These are phyloP conservation scores for Tonatia bakeri DNA, from an alignment of 2,113 vertebrate species.

Conservation along the genomic window DNA sequence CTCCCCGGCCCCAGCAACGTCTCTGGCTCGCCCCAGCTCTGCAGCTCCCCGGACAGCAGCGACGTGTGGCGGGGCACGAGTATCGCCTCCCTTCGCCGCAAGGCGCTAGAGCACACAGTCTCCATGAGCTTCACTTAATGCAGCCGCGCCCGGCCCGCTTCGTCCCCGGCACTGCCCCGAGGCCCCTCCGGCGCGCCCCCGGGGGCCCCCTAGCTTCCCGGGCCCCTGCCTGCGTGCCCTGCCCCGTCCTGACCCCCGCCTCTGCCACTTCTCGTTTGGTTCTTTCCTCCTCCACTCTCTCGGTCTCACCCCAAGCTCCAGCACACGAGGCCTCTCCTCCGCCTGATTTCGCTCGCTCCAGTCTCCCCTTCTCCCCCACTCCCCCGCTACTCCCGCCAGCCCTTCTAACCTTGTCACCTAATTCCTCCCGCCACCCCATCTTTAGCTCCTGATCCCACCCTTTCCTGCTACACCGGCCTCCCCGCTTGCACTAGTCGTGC, in stretches of 20 bases:
- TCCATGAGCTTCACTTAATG: constrained; percentile 99
- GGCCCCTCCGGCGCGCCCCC: not conserved
- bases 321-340: not conserved
- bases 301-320: not conserved
- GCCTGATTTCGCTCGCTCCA: not conserved
- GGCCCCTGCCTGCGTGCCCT: not conserved
- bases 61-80: constrained; percentile 99
- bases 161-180: not conserved
- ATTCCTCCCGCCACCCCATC: not conserved
- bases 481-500: not conserved
- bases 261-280: not conserved
- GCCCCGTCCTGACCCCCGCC: not conserved
- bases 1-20: constrained; percentile 94
- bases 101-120: constrained; percentile 99
- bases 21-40: constrained; percentile 95
- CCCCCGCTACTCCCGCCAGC: rapidly evolving
- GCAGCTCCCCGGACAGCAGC: constrained; percentile 96
- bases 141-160: constrained; percentile 34
- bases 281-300: not conserved
- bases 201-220: not conserved
- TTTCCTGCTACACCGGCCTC: not conserved
- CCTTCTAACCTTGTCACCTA: not conserved
- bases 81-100: constrained; percentile 97
- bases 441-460: not conserved
- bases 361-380: not conserved